Evolutionary conservation across 2,113 vertebrate genomes (phyloP).

Genomic region (Sinocyclocheilus rhinocerous): DNA sequence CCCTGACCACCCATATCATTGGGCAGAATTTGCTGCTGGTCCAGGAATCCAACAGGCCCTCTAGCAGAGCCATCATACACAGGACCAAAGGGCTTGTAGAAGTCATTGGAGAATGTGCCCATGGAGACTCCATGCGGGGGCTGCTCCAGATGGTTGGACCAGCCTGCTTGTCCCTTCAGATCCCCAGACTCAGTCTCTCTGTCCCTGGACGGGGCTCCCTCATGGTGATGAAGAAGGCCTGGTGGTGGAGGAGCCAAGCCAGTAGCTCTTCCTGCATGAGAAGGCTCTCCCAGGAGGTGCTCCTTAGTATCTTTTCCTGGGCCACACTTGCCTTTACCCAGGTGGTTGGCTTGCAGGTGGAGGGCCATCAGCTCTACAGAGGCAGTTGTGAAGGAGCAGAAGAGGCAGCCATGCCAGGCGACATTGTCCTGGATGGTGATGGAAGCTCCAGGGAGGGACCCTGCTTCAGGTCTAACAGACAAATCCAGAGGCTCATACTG

Average conservation of each 20-base stretch:
- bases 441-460: constrained; percentile 89
- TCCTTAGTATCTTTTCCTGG: constrained; percentile 82
- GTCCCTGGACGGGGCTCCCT: constrained; percentile 68
- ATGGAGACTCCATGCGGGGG: constrained; percentile 67
- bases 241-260: constrained; percentile 66
- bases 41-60: constrained; percentile 77
- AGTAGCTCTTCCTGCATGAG: constrained; percentile 72
- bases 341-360: constrained; percentile 95
- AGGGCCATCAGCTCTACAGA: constrained; percentile 97
- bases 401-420: constrained; percentile 94
- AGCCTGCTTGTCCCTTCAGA: constrained; percentile 77
- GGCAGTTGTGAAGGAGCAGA: constrained; percentile 94
- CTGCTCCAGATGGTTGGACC: constrained; percentile 85
- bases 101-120: constrained; percentile 87
- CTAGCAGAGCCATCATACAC: constrained; percentile 81
- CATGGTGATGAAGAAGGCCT: constrained; percentile 72
- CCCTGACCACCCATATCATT: constrained; percentile 76
- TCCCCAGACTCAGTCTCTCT: constrained; percentile 79
- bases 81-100: constrained; percentile 90
- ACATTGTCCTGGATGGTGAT: constrained; percentile 94
- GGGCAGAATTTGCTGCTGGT: constrained; percentile 70
- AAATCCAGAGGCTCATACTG: constrained; percentile 96
- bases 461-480: constrained; percentile 90
- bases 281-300: constrained; percentile 72
- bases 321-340: constrained; percentile 85